Percentiles rank a stretch among this genome's conserved stretches.
These are phyloP conservation scores for Nothoprocta pentlandii DNA, from an alignment of 2,113 vertebrate genomes.

Conservation along the genomic window DNA sequence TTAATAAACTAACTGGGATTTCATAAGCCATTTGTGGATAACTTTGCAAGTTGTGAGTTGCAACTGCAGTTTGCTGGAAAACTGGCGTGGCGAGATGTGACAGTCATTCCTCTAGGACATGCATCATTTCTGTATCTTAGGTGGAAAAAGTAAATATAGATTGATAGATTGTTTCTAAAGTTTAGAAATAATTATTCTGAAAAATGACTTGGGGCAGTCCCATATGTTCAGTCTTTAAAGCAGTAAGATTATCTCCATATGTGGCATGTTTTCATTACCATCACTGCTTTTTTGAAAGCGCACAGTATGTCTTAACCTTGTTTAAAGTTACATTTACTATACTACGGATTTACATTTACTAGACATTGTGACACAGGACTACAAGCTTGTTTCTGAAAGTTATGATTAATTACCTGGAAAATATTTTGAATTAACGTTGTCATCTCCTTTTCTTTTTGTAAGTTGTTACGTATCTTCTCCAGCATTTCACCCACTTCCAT, in stretches of 20 bases:
- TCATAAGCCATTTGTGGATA: not conserved
- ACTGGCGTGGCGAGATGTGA: not conserved
- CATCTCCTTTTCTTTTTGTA: slow-evolving; percentile 48
- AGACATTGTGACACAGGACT: not conserved
- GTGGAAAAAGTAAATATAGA: not conserved
- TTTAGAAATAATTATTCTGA: not conserved
- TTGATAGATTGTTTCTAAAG: not conserved
- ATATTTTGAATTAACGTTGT: slow-evolving; percentile 69
- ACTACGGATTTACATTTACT: not conserved
- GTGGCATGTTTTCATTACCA: not conserved
- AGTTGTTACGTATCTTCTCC: not conserved
- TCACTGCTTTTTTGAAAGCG: not conserved
- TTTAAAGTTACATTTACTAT: not conserved
- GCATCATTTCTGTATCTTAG: not conserved
- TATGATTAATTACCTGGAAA: slow-evolving; percentile 75
- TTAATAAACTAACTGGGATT: not conserved
- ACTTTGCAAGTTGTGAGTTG: not conserved
- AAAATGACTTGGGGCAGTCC: not conserved
- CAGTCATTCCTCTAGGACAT: not conserved
- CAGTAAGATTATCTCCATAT: not conserved
- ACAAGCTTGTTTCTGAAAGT: not conserved
- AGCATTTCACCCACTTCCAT: not conserved
- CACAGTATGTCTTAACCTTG: not conserved
- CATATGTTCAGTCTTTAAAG: not conserved
- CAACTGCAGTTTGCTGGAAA: not conserved